These are phyloP conservation scores for Rhynchotus rufescens DNA, from an alignment of 2,797 vertebrate species.

Conservation along the genomic window DNA sequence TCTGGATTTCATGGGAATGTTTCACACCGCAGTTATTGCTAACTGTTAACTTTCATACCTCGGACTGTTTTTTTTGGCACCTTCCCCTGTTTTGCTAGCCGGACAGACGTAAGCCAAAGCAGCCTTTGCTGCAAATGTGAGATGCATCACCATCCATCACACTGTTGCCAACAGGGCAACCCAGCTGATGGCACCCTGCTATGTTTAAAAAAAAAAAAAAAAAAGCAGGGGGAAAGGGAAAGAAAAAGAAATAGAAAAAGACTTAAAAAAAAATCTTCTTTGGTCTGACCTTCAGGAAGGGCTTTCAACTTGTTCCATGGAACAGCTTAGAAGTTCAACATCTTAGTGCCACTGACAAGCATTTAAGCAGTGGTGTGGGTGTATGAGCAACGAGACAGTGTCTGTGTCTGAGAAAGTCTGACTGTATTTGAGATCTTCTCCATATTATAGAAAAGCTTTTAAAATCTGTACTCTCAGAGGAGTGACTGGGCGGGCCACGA, in stretches of 20 bases:
- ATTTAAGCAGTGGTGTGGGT: background rate
- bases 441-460: background rate
- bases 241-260: background rate
- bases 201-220: background rate
- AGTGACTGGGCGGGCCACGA: background rate
- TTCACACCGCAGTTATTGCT: slow-evolving; percentile 77
- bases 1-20: slow-evolving; percentile 79
- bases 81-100: slow-evolving; percentile 72
- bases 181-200: slow-evolving; percentile 28
- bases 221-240: background rate
- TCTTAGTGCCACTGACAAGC: background rate
- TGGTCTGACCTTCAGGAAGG: background rate
- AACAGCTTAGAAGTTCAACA: slow-evolving; percentile 7
- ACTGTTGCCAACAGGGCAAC: slow-evolving; percentile 25
- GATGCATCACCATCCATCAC: slow-evolving; percentile 52
- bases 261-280: background rate
- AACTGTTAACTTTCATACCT: slow-evolving; percentile 78
- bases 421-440: background rate
- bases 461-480: background rate
- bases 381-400: background rate
- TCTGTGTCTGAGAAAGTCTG: background rate
- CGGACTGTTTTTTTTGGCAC: slow-evolving; percentile 78
- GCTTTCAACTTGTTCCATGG: background rate
- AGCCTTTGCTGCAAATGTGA: slow-evolving; percentile 16
- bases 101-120: slow-evolving; percentile 59